These are phyloP conservation scores for Takifugu flavidus DNA, from an alignment of 2,113 vertebrate species.

Conservation along the genomic window DNA sequence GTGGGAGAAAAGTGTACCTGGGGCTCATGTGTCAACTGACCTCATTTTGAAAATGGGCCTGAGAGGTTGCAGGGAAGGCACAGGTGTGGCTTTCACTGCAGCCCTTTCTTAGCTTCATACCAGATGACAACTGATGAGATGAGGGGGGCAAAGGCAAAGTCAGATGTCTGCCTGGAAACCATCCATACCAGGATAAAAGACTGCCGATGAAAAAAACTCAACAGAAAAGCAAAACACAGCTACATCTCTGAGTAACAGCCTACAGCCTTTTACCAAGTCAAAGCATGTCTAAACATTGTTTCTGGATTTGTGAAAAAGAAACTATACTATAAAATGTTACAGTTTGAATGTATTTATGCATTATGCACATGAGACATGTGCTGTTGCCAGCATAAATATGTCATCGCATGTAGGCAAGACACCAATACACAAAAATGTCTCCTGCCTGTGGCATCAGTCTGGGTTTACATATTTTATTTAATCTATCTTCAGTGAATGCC, in stretches of 20 bases:
- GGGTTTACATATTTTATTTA: constrained; percentile 21
- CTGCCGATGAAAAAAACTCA: constrained; percentile 56
- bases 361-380: too few species aligned
- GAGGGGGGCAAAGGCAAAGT: constrained; percentile 26
- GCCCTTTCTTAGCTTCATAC: constrained; percentile 56
- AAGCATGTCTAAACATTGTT: neutral
- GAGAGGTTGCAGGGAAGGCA: constrained; percentile 58
- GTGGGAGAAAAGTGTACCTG: constrained; percentile 27
- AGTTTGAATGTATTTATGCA: too few species aligned
- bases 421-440: constrained; percentile 3
- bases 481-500: constrained; percentile 39
- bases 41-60: constrained; percentile 56
- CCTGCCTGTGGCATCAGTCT: constrained; percentile 6
- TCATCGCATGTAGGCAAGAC: constrained; percentile 1
- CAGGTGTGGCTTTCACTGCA: constrained; percentile 67
- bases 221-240: constrained; percentile 4
- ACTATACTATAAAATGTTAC: too few species aligned
- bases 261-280: neutral
- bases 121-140: constrained; percentile 32
- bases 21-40: constrained; percentile 66
- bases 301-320: too few species aligned
- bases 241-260: constrained; percentile 4
- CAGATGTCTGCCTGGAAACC: constrained; percentile 58
- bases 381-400: neutral
- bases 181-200: constrained; percentile 58